phyloP scores from a whole-genome alignment of 2,797 vertebrate genomes.

The Rhynchonycteris naso region DNA sequence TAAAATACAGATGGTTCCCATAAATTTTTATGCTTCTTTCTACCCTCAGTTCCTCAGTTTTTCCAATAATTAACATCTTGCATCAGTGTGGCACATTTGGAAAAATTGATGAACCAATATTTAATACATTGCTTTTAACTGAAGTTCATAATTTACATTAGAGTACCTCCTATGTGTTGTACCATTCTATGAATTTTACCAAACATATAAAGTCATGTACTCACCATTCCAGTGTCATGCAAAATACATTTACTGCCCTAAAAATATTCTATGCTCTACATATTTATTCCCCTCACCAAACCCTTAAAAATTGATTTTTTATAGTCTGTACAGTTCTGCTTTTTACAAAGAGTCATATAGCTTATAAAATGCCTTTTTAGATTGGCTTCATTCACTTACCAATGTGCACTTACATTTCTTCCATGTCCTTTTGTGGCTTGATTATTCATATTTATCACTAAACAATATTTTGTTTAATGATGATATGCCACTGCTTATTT shows the following conservation, averaged over 20 bases:
- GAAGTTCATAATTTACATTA: neutral
- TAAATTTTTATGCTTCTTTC: neutral
- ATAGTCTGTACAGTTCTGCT: rapidly evolving
- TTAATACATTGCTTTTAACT: neutral
- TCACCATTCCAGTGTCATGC: neutral
- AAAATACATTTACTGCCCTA: neutral
- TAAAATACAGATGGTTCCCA: neutral
- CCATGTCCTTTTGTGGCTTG: neutral
- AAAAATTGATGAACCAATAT: neutral
- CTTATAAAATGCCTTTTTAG: neutral
- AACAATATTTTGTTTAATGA: neutral
- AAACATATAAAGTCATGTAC: neutral
- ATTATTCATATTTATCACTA: neutral
- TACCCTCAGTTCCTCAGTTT: neutral
- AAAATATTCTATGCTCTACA: neutral
- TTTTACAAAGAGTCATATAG: neutral
- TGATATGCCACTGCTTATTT: neutral
- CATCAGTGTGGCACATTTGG: neutral
- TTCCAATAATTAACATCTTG: neutral
- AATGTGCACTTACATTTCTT: neutral
- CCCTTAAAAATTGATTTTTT: neutral
- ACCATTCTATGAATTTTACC: neutral
- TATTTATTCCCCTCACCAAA: neutral
- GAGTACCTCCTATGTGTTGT: neutral
- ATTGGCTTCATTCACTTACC: neutral